These are phyloP conservation scores for Chirona hameri DNA, from an alignment of 2,888 invertebrate genomes.

Conservation along the genomic window DNA sequence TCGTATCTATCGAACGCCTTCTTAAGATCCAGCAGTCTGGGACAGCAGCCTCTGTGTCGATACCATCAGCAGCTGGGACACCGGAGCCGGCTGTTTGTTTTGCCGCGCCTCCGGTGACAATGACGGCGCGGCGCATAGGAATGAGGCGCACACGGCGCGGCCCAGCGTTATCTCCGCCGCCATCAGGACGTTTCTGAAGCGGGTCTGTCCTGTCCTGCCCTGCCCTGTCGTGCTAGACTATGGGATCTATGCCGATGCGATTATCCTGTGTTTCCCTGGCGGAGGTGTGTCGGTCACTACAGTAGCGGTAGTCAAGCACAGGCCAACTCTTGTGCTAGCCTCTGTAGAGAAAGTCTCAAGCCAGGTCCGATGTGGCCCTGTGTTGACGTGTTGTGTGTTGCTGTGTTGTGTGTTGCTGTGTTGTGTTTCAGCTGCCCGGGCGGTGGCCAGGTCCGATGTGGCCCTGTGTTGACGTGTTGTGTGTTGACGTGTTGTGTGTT, in stretches of 20 bases:
- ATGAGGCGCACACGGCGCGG: neutral
- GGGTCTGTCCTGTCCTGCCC: neutral
- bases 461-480: neutral
- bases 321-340: too few relatives aligned
- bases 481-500: slow-evolving; percentile 8
- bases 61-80: too few relatives aligned
- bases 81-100: neutral
- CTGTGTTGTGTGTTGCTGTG: too few relatives aligned
- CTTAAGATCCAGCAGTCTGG: too few relatives aligned
- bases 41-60: too few relatives aligned
- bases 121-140: neutral
- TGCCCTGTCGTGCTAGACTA: neutral
- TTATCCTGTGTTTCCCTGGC: neutral
- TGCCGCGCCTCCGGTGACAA: neutral
- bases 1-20: too few relatives aligned
- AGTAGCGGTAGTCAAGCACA: neutral
- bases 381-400: neutral
- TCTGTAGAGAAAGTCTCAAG: too few relatives aligned
- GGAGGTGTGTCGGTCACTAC: neutral
- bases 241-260: neutral
- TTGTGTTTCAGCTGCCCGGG: slow-evolving; percentile 13
- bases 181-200: neutral
- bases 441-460: slow-evolving; percentile 1
- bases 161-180: neutral
- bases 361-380: neutral